phyloP scores from a whole-genome alignment of 2,888 invertebrate species.

The Cheiracanthium punctorium region DNA sequence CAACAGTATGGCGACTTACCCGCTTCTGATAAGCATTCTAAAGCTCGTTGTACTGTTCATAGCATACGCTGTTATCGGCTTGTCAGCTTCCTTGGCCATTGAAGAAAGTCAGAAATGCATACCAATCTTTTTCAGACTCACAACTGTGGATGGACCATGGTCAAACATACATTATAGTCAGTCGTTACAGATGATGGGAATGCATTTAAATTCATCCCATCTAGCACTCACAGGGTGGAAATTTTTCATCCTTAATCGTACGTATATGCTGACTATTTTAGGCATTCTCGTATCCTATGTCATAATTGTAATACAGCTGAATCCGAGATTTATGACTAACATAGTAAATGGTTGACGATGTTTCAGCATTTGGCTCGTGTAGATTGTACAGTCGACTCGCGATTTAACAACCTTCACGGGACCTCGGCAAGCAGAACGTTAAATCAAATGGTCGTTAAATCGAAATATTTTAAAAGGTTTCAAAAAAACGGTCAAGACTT shows the following conservation, averaged over 20 bases:
- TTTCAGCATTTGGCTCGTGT: too few relatives aligned
- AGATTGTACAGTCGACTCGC: too few relatives aligned
- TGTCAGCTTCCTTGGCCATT: constrained; percentile 35
- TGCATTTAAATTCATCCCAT: constrained; percentile 20
- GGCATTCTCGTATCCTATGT: constrained; percentile 48
- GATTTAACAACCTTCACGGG: too few relatives aligned
- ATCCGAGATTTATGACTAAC: constrained; percentile 34
- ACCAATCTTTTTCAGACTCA: constrained; percentile 22
- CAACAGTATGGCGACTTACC: background rate
- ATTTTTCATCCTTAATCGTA: constrained; percentile 38
- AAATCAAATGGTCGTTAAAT: too few relatives aligned
- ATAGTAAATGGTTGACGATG: constrained; percentile 22
- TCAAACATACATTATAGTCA: background rate
- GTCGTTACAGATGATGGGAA: constrained; percentile 27
- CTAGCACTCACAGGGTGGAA: constrained; percentile 46
- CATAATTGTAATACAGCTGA: constrained; percentile 45
- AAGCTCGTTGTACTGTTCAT: constrained; percentile 29
- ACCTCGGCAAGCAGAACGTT: too few relatives aligned
- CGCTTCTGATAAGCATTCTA: constrained; percentile 23
- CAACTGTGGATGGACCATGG: background rate
- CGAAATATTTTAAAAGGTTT: too few relatives aligned
- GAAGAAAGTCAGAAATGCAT: constrained; percentile 39
- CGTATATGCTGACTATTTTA: constrained; percentile 49
- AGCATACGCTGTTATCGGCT: constrained; percentile 14
- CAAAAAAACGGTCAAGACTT: too few relatives aligned